Evolutionary conservation across 1,140 invertebrate genomes (phyloP).

Genomic region (Eubasilissa regina): DNA sequence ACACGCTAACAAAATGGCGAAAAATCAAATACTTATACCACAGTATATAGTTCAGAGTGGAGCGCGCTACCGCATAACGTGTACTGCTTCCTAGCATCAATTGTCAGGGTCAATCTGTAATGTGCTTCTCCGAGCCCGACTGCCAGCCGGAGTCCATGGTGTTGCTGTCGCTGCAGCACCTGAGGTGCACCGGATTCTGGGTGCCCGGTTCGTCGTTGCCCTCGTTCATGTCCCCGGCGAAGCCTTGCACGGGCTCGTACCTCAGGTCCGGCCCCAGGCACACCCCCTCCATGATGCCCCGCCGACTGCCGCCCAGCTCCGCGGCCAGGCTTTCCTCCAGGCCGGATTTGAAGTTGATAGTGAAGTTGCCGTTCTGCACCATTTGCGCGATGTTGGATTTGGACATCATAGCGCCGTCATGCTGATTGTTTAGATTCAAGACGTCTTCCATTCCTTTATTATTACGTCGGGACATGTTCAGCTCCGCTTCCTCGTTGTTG

Average conservation of each 20-base stretch:
- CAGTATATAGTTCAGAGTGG: too few relatives aligned
- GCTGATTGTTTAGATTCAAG: constrained; percentile 29
- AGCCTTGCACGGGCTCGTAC: constrained; percentile 67
- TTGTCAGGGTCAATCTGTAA: constrained; percentile 69
- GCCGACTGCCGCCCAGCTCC: constrained; percentile 23
- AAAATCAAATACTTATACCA: too few relatives aligned
- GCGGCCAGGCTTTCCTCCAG: constrained; percentile 19
- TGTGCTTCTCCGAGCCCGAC: constrained; percentile 70
- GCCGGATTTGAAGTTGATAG: constrained; percentile 5
- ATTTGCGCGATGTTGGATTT: constrained; percentile 15
- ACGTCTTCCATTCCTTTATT: constrained; percentile 7
- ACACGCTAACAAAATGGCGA: too few relatives aligned
- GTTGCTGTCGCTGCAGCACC: constrained; percentile 71
- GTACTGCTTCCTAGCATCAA: too few relatives aligned
- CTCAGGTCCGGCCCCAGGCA: constrained; percentile 68
- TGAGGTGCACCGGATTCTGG: constrained; percentile 61
- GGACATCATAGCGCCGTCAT: neutral
- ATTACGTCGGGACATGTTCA: neutral
- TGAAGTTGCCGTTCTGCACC: constrained; percentile 33
- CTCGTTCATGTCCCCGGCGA: constrained; percentile 55
- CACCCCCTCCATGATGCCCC: constrained; percentile 56
- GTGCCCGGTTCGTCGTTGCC: constrained; percentile 63
- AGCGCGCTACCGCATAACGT: too few relatives aligned
- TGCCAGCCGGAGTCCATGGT: constrained; percentile 73
- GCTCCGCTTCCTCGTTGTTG: constrained; percentile 48